phyloP scores from a whole-genome alignment of 2,797 vertebrate species.

The Neosilurus mollespiculum region DNA sequence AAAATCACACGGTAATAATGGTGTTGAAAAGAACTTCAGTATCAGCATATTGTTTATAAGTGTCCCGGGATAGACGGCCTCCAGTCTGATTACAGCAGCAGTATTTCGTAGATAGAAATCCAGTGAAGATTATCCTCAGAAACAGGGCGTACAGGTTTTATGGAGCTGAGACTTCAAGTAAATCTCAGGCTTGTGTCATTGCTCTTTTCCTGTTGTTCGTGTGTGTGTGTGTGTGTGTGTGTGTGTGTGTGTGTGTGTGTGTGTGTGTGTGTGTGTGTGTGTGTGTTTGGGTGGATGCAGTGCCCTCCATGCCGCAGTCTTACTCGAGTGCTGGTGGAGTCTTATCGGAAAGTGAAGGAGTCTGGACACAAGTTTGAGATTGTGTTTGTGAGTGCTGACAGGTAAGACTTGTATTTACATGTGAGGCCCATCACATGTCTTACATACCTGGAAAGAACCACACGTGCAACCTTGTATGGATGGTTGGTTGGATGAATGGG shows the following conservation, averaged over 20 bases:
- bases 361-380: conserved; percentile 96
- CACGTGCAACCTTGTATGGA: not conserved
- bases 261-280: conserved; percentile 31
- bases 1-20: not conserved
- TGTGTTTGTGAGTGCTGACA: conserved; percentile 95
- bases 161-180: not conserved
- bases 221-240: conserved; percentile 14
- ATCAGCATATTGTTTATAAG: not conserved
- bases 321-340: conserved; percentile 92
- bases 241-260: conserved; percentile 23
- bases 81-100: not conserved
- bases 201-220: conserved; percentile 33
- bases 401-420: conserved; percentile 69
- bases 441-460: not conserved
- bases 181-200: conserved; percentile 5
- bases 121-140: not conserved
- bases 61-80: not conserved
- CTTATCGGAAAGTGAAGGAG: conserved; percentile 92
- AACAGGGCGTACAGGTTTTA: not conserved
- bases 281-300: conserved; percentile 64
- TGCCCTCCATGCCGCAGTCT: conserved; percentile 95
- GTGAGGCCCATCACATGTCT: not conserved
- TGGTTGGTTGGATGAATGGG: too few relatives aligned
- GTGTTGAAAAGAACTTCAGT: not conserved
- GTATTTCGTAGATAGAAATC: not conserved